phyloP scores from a whole-genome alignment of 1,140 invertebrate genomes.

The Drosophila tropicalis region DNA sequence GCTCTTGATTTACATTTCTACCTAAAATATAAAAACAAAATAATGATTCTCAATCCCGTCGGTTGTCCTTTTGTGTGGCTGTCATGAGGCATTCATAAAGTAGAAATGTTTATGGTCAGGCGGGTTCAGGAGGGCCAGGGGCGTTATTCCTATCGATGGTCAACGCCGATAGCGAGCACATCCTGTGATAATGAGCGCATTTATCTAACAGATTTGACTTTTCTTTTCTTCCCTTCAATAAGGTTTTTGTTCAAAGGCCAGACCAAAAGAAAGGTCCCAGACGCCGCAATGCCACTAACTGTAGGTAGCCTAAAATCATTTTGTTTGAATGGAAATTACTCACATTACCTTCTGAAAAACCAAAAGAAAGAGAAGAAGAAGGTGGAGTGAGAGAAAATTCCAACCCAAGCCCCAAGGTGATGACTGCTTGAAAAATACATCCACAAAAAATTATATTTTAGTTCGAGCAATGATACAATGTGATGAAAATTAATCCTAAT shows the following conservation, averaged over 20 bases:
- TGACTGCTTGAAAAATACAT: not conserved
- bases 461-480: no score
- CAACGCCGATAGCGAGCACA: constrained; percentile 74
- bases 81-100: constrained; percentile 71
- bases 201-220: constrained; percentile 66
- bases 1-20: constrained; percentile 60
- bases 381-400: not conserved
- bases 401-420: not conserved
- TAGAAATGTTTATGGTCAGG: constrained; percentile 65
- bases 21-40: constrained; percentile 41
- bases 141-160: constrained; percentile 59
- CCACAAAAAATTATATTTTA: not conserved
- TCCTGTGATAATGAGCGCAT: constrained; percentile 81
- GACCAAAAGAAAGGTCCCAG: constrained; percentile 50
- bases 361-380: not conserved
- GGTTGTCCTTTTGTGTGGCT: constrained; percentile 64
- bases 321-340: constrained; percentile 19
- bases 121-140: not conserved
- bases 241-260: constrained; percentile 14
- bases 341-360: constrained; percentile 9
- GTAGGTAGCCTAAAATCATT: constrained; percentile 40
- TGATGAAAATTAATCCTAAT: constrained; percentile 68
- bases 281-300: constrained; percentile 30
- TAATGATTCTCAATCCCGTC: constrained; percentile 26
- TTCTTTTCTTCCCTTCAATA: not conserved